These are phyloP conservation scores for Saturnia pavonia DNA, from an alignment of 2,888 invertebrate genomes.

Conservation along the genomic window DNA sequence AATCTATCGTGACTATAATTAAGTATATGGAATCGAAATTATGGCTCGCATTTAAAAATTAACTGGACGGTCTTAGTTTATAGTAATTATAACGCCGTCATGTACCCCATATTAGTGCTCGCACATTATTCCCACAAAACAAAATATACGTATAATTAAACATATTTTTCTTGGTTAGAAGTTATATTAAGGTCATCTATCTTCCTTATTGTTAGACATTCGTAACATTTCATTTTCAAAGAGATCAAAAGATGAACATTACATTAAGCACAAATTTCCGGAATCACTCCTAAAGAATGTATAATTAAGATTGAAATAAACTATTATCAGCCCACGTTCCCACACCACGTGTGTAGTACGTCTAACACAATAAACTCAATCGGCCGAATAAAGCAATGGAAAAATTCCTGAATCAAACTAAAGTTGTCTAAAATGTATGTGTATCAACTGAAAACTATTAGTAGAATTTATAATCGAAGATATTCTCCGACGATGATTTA, in stretches of 20 bases:
- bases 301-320: not conserved
- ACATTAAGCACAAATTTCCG: not conserved
- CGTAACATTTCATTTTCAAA: not conserved
- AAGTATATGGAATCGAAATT: too few species aligned
- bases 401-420: slow-evolving; percentile 1
- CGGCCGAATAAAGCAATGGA: not conserved
- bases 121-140: too few species aligned
- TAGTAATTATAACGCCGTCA: too few species aligned
- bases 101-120: too few species aligned
- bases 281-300: not conserved
- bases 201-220: too few species aligned
- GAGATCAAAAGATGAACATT: not conserved
- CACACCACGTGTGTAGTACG: not conserved
- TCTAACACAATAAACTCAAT: not conserved
- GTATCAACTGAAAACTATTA: slow-evolving; percentile 10
- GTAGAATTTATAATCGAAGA: slow-evolving; percentile 33
- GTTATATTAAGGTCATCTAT: too few species aligned
- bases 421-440: not conserved
- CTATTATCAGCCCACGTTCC: not conserved
- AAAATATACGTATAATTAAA: too few species aligned
- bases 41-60: too few species aligned
- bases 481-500: slow-evolving; percentile 55
- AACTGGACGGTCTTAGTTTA: too few species aligned
- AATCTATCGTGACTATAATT: too few species aligned
- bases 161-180: too few species aligned